Base-by-base conservation (phyloP, 1,140 invertebrate species). In the Zaprionus davidi region DNA sequence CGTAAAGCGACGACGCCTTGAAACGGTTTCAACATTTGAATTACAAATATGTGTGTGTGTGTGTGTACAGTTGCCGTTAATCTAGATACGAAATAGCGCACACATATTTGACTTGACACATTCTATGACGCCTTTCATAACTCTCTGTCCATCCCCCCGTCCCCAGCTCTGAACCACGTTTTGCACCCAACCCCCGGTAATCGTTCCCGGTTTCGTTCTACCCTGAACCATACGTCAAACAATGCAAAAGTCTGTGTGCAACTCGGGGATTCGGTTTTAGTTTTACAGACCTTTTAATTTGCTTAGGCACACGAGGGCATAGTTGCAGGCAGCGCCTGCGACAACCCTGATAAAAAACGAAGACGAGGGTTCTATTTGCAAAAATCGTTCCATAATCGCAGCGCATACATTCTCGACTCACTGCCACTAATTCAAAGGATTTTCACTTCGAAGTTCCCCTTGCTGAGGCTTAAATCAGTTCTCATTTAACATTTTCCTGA, bases 21-120 rank as follows among this genome's bases (percentile, higher is more conserved):
- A 76, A 76, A 76, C 74, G 64, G 58, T 49, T 66, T 69, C 46
- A 13, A 36, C 24, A 86, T 86, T 86, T 86, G 82, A 86, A 86
- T 71, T 86, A 77, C 82, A 86, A 86, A 86, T 84, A 51, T 12
- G 20, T 24, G 38, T n/a, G 15, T 41, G 15, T 41, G 46, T 46
- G n/a, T 26, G 17, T 64, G 70, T 68, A 75, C 71, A 75, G 76
- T 77, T 78, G 53, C 59, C 65, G 71, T 78, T 74, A 69, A 78
- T 78, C 76, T 75, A 78, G 71, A 78, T 78, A 70, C 56, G 51
- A n/a, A 60, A 60, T 72, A 53, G 56, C 70, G 55, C 69, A 65
- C 73, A 76, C 73, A 76, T 59, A 71, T 76, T 73, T 72, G 70
- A 72, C 74, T 76, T 71, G 70, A 66, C 74, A 71, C 56, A 71